Conservation (phyloP, 2,113 vertebrate species). For the Dicaeum eximium region DNA sequence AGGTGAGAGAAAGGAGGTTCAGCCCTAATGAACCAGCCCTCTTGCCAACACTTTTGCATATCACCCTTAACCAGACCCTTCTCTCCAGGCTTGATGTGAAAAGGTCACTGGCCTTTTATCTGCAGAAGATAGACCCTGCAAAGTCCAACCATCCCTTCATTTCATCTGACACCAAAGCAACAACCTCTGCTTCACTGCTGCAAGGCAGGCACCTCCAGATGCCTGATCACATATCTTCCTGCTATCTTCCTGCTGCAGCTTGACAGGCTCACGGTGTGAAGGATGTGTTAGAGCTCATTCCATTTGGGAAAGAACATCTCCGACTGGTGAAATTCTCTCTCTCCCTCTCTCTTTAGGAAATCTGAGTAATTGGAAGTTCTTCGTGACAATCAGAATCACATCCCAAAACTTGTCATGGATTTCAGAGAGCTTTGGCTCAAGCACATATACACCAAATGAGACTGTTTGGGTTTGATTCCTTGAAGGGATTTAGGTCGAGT, state of each 20-base stretch:
- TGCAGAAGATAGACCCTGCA: neutral
- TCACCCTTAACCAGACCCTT: neutral
- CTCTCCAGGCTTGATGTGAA: conserved; percentile 10
- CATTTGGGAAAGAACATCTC: neutral
- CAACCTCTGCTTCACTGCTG: neutral
- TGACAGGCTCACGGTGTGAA: conserved; percentile 24
- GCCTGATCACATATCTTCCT: neutral
- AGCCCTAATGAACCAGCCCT: neutral
- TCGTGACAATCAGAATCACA: neutral
- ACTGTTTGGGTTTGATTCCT: neutral
- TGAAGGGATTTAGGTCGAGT: neutral
- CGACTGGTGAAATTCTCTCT: neutral
- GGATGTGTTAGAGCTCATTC: conserved; percentile 28
- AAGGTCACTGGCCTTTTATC: conserved; percentile 45
- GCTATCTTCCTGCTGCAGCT: neutral
- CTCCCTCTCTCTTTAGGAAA: neutral
- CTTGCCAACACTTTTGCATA: conserved; percentile 28
- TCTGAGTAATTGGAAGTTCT: neutral
- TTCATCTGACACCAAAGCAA: conserved; percentile 22
- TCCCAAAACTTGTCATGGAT: neutral
- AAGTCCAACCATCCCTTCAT: neutral
- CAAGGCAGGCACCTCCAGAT: neutral
- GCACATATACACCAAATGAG: neutral
- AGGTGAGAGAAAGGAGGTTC: neutral
- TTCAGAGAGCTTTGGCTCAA: neutral